phyloP scores from a whole-genome alignment of 2,797 vertebrate species.

The Harpagifer antarcticus region DNA sequence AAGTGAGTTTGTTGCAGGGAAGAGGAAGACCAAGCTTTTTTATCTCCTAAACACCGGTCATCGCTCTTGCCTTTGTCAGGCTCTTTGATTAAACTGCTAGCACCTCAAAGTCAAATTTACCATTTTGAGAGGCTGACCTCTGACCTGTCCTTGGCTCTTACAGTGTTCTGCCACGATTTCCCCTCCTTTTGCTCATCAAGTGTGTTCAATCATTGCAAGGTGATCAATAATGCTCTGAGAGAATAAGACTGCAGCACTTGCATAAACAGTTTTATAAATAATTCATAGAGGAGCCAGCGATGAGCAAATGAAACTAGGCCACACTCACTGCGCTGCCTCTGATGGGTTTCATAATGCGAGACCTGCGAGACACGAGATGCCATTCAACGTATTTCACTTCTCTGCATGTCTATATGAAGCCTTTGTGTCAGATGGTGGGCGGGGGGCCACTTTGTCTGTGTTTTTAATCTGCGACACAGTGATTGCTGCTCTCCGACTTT shows the following conservation, averaged over 20 bases:
- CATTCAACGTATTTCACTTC: conserved; percentile 50
- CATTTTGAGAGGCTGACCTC: conserved; percentile 40
- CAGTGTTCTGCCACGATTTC: conserved; percentile 32
- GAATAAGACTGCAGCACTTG: conserved; percentile 72
- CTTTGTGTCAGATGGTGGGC: conserved; percentile 45
- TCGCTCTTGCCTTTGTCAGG: conserved; percentile 36
- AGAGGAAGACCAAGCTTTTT: conserved; percentile 54
- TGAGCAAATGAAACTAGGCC: conserved; percentile 78
- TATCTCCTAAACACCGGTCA: conserved; percentile 46
- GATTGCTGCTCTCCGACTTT: conserved; percentile 19
- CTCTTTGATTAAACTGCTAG: conserved; percentile 65
- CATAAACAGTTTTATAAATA: conserved; percentile 81
- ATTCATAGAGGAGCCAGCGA: conserved; percentile 74
- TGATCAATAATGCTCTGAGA: conserved; percentile 76
- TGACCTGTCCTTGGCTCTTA: conserved; percentile 57
- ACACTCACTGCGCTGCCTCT: conserved; percentile 68
- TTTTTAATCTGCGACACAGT: conserved; percentile 16
- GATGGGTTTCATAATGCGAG: conserved; percentile 71
- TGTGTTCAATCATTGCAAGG: conserved; percentile 45
- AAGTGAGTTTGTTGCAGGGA: conserved; percentile 16
- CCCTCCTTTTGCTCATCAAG: conserved; percentile 40
- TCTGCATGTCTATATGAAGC: conserved; percentile 63
- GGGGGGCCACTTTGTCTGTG: conserved; percentile 21
- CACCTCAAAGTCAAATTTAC: conserved; percentile 39
- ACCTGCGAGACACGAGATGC: conserved; percentile 62